phyloP scores from a whole-genome alignment of 2,113 vertebrate species.

The Tyto alba region DNA sequence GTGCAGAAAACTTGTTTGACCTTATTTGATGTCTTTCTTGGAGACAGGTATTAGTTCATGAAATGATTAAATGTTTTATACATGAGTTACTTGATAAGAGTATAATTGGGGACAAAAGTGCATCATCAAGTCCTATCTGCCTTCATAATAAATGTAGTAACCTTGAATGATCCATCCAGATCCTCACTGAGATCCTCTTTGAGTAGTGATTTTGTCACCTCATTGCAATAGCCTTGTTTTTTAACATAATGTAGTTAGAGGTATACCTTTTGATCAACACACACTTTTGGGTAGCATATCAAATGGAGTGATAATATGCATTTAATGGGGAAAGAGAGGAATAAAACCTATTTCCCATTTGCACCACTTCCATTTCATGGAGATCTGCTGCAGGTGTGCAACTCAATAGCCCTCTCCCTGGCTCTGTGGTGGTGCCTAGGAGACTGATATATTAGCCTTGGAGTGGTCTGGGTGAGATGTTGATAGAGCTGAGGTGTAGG shows the following conservation, averaged over 20 bases:
- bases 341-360: neutral
- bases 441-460: neutral
- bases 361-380: neutral
- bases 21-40: neutral
- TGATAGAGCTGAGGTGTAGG: neutral
- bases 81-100: neutral
- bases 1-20: neutral
- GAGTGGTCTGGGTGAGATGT: neutral
- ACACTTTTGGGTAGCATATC: neutral
- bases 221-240: neutral
- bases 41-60: neutral
- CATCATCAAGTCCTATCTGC: neutral
- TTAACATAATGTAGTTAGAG: neutral
- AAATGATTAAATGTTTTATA: neutral
- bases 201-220: neutral
- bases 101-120: neutral
- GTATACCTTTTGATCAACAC: neutral
- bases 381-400: neutral
- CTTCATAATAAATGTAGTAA: neutral
- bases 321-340: neutral
- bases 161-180: neutral
- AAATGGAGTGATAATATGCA: neutral
- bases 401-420: neutral
- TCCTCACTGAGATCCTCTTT: neutral
- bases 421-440: neutral